Evolutionary conservation across 2,113 vertebrate genomes (phyloP).

Genomic region (Eptatretus burgeri): DNA sequence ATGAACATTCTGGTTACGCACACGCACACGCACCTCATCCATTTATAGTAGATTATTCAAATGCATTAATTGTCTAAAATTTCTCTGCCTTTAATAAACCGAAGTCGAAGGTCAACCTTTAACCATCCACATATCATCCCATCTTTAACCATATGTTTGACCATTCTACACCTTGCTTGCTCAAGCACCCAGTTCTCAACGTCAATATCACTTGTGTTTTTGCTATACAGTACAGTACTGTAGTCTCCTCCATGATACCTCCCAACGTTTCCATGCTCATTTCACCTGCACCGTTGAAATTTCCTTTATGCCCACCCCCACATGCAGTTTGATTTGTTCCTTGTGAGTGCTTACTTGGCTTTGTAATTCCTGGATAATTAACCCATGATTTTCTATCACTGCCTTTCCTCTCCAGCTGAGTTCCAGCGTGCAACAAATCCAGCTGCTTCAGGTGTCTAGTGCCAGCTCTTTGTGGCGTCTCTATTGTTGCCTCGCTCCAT

Average conservation of each 20-base stretch:
- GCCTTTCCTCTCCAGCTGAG: neutral
- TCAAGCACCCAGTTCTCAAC: no score
- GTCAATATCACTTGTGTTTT: no score
- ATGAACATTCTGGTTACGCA: no score
- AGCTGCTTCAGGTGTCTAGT: conserved; percentile 4
- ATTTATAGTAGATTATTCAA: no score
- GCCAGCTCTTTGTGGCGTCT: neutral
- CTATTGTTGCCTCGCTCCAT: neutral
- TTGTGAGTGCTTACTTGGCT: neutral
- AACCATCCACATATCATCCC: no score
- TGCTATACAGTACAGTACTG: neutral
- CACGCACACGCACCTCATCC: no score
- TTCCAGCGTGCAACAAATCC: neutral
- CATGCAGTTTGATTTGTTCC: neutral
- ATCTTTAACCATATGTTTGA: no score
- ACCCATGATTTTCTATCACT: neutral
- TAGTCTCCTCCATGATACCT: neutral
- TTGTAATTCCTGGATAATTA: neutral
- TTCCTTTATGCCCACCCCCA: neutral
- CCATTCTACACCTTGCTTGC: no score
- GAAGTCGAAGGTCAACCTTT: no score
- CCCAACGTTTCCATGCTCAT: neutral
- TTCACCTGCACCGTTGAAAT: neutral
- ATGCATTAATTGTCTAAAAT: no score
- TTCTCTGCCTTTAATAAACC: no score